Evolutionary conservation across 2,888 invertebrate genomes (phyloP), one percentile per base, ranked within the genome.

Genomic region (Sepioteuthis lessoniana): DNA sequence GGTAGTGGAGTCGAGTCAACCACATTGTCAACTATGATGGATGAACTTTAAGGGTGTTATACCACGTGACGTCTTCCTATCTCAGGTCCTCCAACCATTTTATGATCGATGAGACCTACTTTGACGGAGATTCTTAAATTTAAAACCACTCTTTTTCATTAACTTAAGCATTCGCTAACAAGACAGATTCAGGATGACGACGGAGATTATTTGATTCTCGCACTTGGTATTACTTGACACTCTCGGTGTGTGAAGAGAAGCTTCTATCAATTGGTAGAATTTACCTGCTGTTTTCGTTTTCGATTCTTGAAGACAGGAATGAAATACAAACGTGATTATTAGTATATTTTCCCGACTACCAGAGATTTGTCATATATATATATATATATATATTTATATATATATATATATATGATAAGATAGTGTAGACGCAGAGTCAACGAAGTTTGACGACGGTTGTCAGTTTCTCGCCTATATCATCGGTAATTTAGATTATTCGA

Each of bases 121-220:
- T 21, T 76, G 76, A 35, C n/a, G 76, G 19, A 76, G n/a, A 76
- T 35, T n/a, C 76, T 76, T 76, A 13, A 76, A 76, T 76, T 35
- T 76, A 76, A 76, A 76, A 76, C 76, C 76, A 76, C 76, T 76
- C 76, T 76, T 76, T 76, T 76, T 76, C 76, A 76, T 76, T 76
- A 76, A 76, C n/a, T 35, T n/a, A 4, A n/a, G n/a, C 76, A 76
- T 76, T 76, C 76, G 35, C 76, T 76, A 76, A 76, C 76, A 76
- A 35, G 76, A 76, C n/a, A 76, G n/a, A n/a, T 35, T 35, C n/a
- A 76, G n/a, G n/a, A 13, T 42, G n/a, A 76, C 1, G n/a, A 35
- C 16, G 35, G n/a, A n/a, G 76, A 13, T 55, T 21, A 55, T 5
- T 55, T 55, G 7, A 21, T 76, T 76, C 76, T 35, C 35, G 3